Evolutionary conservation across 1,140 invertebrate species (phyloP), one percentile per base, ranked within the genome.

Genomic region (Caenorhabditis tropicalis): DNA sequence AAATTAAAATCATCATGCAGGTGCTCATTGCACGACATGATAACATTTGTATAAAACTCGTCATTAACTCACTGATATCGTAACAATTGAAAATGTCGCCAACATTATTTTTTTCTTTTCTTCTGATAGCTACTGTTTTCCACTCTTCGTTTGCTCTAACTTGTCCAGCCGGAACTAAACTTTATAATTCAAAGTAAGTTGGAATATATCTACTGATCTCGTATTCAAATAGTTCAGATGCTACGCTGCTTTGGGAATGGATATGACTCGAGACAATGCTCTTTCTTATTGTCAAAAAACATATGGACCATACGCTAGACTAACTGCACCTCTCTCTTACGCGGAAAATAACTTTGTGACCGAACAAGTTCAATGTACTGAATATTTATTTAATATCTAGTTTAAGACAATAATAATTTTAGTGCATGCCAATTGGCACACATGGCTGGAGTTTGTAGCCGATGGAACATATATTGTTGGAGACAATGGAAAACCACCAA

Each of bases 281-380:
- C 36, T 74, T 21, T 33, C 36, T 0, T 74, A 74, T 12, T 74
- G 65, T 24, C 5, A 46, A 21, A 74, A 74, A 24, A 74, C 65
- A 43, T 74, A 74, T 24, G 65, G 65, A 46, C 9, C 65, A 43
- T 74, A 74, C 24, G 36, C 65, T 15, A 21, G 33, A 46, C 65
- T 74, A 19, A 46, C 65, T 0, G 43, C 65, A 43, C 65, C 65
- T 2, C 36, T 74, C n/a, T 24, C 65, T 21, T 74, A 74, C 15
- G 65, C 65, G 43, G 65, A 74, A 46, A 74, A 74, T 24, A 74
- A 74, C 10, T 74, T 74, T 43, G 65, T 74, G 2, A 74, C 65
- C 2, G 65, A 74, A 24, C 65, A 74, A 74, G 65, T 74, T 24
- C 65, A 74, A 46, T 74, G 65, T 74, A 24, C 43, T 10, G 7